Evolutionary conservation across 2,797 vertebrate genomes (phyloP).

Genomic region (Cossypha polioptera): DNA sequence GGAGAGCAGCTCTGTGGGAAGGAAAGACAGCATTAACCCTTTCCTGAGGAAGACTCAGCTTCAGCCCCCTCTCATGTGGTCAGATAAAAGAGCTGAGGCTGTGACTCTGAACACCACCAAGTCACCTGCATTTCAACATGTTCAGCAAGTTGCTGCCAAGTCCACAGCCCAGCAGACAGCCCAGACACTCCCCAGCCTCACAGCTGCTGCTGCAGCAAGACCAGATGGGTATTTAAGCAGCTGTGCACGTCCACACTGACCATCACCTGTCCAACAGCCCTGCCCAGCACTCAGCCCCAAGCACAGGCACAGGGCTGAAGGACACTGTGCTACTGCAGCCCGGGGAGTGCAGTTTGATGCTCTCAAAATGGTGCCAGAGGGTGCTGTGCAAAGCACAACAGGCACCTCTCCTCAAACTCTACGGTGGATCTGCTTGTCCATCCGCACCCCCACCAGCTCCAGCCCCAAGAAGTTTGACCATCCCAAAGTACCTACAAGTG

Average conservation of each 20-base stretch:
- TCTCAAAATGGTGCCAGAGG: not conserved
- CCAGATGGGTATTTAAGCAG: fast-evolving
- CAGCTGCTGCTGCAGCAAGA: not conserved
- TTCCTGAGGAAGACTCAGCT: constrained; percentile 10
- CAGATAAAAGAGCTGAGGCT: not conserved
- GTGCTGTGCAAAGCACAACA: not conserved
- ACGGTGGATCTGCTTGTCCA: fast-evolving
- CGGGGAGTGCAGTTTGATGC: not conserved
- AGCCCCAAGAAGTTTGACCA: not conserved
- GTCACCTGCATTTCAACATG: not conserved
- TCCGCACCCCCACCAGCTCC: not conserved
- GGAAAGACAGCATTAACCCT: constrained; percentile 27
- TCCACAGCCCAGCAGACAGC: not conserved
- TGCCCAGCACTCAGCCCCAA: not conserved
- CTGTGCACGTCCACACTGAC: not conserved
- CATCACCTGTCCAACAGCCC: not conserved
- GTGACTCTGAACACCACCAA: not conserved
- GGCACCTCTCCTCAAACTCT: not conserved
- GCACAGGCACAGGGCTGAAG: not conserved
- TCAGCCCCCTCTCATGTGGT: not conserved
- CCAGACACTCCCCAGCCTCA: not conserved
- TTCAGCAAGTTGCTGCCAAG: not conserved
- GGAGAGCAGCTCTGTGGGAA: constrained; percentile 29
- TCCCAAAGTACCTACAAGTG: fast-evolving
- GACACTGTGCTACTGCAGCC: not conserved